Evolutionary conservation across 2,113 vertebrate species (phyloP).

Genomic region (Colius striatus): DNA sequence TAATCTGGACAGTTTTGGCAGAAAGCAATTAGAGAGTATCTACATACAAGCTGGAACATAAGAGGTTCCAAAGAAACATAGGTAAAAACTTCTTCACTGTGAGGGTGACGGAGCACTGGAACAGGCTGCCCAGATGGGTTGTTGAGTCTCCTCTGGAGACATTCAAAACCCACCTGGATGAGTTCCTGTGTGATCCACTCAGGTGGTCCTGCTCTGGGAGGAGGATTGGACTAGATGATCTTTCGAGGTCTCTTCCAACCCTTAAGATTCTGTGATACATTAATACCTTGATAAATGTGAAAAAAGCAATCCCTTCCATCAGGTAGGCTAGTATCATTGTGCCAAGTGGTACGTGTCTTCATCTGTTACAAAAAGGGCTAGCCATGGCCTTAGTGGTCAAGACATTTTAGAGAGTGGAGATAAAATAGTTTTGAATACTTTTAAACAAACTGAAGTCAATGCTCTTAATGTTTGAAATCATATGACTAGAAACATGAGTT

Average conservation of each 20-base stretch:
- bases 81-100: no score
- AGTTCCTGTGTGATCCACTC: no score
- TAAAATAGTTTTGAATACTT: neutral
- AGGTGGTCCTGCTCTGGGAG: no score
- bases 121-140: no score
- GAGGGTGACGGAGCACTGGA: no score
- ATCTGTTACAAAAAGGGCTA: neutral
- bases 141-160: no score
- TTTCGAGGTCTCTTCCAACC: no score
- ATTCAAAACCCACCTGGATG: no score
- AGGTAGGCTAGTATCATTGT: neutral
- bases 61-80: no score
- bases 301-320: neutral
- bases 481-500: conserved; percentile 51
- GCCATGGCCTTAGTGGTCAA: neutral
- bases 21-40: neutral
- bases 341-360: neutral
- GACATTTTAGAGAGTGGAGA: neutral
- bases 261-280: neutral
- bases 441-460: neutral
- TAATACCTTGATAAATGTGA: neutral
- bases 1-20: neutral
- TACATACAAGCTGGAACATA: no score
- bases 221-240: no score
- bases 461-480: neutral